phyloP scores from a whole-genome alignment of 2,888 invertebrate genomes.

The Exephanes ischioxanthus region DNA sequence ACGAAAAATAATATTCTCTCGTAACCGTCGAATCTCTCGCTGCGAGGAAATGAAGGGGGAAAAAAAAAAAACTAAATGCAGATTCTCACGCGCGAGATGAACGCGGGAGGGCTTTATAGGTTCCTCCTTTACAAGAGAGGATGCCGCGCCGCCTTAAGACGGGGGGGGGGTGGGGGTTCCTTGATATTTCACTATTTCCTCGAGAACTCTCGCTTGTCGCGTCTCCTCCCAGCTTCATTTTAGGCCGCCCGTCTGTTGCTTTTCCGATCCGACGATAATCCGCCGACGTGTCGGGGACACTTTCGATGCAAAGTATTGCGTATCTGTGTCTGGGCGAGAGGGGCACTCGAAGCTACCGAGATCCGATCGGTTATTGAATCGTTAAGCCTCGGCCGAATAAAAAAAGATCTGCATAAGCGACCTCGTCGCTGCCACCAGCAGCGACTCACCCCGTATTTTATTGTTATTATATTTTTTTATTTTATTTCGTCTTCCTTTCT shows the following conservation, averaged over 20 bases:
- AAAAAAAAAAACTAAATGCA: slow-evolving; percentile 43
- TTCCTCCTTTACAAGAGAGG: too few relatives aligned
- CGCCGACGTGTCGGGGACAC: slow-evolving; percentile 72
- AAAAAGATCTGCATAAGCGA: slow-evolving; percentile 80
- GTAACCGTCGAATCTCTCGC: slow-evolving; percentile 43
- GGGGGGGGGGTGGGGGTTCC: not conserved
- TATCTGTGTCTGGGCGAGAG: not conserved
- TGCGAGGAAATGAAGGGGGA: slow-evolving; percentile 60
- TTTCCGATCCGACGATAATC: slow-evolving; percentile 65
- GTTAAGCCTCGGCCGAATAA: slow-evolving; percentile 82
- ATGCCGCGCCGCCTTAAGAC: too few relatives aligned
- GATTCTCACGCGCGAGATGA: slow-evolving; percentile 63
- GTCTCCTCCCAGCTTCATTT: slow-evolving; percentile 11
- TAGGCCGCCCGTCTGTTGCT: not conserved
- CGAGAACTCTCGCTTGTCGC: slow-evolving; percentile 37
- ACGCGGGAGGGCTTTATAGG: slow-evolving; percentile 63
- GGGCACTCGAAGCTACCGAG: slow-evolving; percentile 54
- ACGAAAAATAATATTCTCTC: slow-evolving; percentile 54
- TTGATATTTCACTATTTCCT: slow-evolving; percentile 65
- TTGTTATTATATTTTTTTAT: slow-evolving; percentile 29
- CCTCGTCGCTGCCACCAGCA: slow-evolving; percentile 61
- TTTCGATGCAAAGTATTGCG: slow-evolving; percentile 81
- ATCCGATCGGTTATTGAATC: slow-evolving; percentile 84
- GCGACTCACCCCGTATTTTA: slow-evolving; percentile 40
- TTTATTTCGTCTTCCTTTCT: slow-evolving; percentile 43